Evolutionary conservation across 2,888 invertebrate species (phyloP), one percentile per base, ranked within the genome.

Genomic region (Limnephilus rhombicus): DNA sequence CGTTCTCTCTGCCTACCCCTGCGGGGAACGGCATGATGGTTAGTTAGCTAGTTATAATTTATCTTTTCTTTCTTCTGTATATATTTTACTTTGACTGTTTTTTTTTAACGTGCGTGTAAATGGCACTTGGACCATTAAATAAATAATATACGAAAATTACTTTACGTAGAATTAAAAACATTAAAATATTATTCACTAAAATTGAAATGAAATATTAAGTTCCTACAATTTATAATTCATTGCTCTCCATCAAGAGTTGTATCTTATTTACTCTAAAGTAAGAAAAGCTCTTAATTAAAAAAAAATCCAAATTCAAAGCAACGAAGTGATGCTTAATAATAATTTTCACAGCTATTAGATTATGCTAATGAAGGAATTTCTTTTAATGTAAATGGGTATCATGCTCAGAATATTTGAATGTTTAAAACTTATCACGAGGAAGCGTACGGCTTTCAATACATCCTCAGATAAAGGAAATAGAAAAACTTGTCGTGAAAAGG

Each of bases 401-500:
- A n/a, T 68, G 5, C 68, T 68, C n/a, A 7, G 68, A 9, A 68
- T 68, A 68, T n/a, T 68, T 68, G 68, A 68, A 68, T 68, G n/a
- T 68, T 24, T 68, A 68, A 68, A 68, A 68, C 68, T 68, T 68
- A 1, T n/a, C 68, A 24, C 68, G 0, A 68, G 68, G 9, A 68
- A 68, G 68, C 9, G n/a, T 68, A 24, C 24, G 68, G 2, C 7
- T 24, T 68, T 68, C 24, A n/a, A 68, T 68, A 68, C 24, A n/a
- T 24, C n/a, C 24, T 24, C 2, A 24, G 68, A 68, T 68, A n/a
- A n/a, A n/a, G 68, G n/a, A 68, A 37, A 34, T 31, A 31, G 82
- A 83, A 83, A 83, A 83, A 83, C 82, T 34, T 82, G 82, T 31
- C 34, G 24, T 9, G 82, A 83, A 82, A 83, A 83, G 34, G 34